phyloP scores from a whole-genome alignment of 2,113 vertebrate species.

The Alosa alosa region DNA sequence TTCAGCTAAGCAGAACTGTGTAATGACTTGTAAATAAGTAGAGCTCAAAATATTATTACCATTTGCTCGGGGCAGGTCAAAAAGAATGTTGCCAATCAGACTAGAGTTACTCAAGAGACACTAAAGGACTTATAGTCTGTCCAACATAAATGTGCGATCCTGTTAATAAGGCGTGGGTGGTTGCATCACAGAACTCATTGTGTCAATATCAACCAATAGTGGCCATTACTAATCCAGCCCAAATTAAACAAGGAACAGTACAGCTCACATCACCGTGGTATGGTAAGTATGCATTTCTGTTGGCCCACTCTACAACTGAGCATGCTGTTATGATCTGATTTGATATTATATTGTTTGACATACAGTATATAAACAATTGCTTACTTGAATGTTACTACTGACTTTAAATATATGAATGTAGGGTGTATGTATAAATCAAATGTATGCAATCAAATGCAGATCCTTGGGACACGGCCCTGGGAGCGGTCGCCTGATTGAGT shows the following conservation, averaged over 20 bases:
- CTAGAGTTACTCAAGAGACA: neutral
- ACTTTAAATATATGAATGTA: too few relatives aligned
- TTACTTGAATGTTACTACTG: too few relatives aligned
- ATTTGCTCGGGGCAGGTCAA: slow-evolving; percentile 79
- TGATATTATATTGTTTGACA: too few relatives aligned
- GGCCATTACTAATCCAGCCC: neutral
- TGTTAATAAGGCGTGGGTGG: neutral
- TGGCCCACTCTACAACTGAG: neutral
- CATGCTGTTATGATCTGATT: too few relatives aligned
- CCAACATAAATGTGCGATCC: neutral
- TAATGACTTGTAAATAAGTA: slow-evolving; percentile 91
- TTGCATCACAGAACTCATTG: neutral
- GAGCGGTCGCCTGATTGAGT: neutral
- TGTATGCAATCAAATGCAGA: neutral
- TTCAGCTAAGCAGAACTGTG: slow-evolving; percentile 88
- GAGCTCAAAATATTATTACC: slow-evolving; percentile 54
- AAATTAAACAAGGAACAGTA: neutral
- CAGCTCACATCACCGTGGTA: neutral
- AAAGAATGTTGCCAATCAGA: slow-evolving; percentile 72
- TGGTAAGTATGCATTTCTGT: neutral
- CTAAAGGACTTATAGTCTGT: neutral
- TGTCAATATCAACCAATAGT: neutral
- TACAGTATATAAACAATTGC: too few relatives aligned
- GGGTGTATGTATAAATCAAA: too few relatives aligned
- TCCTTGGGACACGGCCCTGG: neutral